phyloP scores from a whole-genome alignment of 1,140 invertebrate species.

The Holotrichia oblita region DNA sequence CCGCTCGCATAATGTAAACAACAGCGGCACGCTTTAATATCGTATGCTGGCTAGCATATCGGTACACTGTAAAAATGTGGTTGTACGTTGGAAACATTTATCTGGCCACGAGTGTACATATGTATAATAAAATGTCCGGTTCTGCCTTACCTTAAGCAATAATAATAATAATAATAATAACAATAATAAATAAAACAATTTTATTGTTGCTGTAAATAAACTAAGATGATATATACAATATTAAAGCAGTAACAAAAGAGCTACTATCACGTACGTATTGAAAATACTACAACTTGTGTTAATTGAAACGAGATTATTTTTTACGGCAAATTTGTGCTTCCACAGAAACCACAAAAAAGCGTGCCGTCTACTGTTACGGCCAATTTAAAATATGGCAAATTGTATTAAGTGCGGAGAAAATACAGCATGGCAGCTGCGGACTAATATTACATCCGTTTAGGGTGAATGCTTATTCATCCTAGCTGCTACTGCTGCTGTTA shows the following conservation, averaged over 20 bases:
- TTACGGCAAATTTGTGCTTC: constrained; percentile 2
- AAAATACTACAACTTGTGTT: not conserved
- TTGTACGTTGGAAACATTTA: no score
- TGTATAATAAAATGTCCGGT: no score
- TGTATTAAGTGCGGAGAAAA: constrained; percentile 6
- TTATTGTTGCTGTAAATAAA: not conserved
- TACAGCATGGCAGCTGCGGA: constrained; percentile 12
- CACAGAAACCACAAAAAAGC: constrained; percentile 22
- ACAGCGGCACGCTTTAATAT: no score
- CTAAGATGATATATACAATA: no score
- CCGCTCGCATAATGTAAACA: no score
- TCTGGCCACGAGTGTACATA: no score
- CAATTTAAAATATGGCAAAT: constrained; percentile 37
- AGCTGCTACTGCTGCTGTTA: constrained; percentile 11
- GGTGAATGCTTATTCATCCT: constrained; percentile 23
- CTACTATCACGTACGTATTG: not conserved
- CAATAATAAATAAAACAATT: no score
- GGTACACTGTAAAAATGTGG: no score
- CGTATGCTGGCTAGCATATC: no score
- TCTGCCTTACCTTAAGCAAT: not conserved
- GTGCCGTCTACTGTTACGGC: constrained; percentile 13
- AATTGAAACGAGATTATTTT: not conserved
- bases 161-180: not conserved
- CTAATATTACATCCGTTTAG: constrained; percentile 9
- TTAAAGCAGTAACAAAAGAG: not conserved